Evolutionary conservation across 2,888 invertebrate genomes (phyloP), one percentile per base, ranked within the genome.

Genomic region (Mycalesis mineus): DNA sequence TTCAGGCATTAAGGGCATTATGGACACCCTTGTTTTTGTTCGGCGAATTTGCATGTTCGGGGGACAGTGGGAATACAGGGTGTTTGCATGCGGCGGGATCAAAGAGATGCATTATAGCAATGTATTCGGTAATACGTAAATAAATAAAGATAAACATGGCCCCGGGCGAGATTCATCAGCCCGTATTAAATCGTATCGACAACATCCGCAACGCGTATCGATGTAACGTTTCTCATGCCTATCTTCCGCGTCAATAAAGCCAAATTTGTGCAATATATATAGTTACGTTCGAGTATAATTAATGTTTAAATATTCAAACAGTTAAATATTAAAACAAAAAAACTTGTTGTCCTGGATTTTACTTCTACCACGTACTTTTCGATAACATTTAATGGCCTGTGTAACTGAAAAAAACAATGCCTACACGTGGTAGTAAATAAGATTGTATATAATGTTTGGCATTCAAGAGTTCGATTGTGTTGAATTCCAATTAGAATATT

Each of bases 81-180:
- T 73, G 69, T 81, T 77, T 81, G 84, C 82, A 80, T 77, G 73
- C 68, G 74, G 67, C 68, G 73, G 72, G 80, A 78, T 79, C 81
- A 79, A 73, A 78, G 76, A 68, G 76, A 72, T 78, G 84, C 80
- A 82, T 82, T 82, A 81, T 72, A 70, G 67, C 70, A 80, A 81
- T 80, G 82, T 84, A 84, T 86, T 84, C 84, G 74, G 68, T 77
- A 79, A 82, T 88, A 86, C 86, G 85, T 85, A 86, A 84, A 87
- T 86, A 87, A 87, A 87, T 87, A 85, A 83, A 78, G 78, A 81
- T 78, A 83, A 84, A 83, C 83, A 82, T 68, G 69, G 67, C 63
- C 55, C 52, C 48, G 52, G 53, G 61, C 57, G 48, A 51, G 44
- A 49, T 55, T 53, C 54, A 45, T 50, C 58, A 41, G 47, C 52